Conservation (phyloP, 2,888 invertebrate genomes). For the Chrysolina haemoptera region DNA sequence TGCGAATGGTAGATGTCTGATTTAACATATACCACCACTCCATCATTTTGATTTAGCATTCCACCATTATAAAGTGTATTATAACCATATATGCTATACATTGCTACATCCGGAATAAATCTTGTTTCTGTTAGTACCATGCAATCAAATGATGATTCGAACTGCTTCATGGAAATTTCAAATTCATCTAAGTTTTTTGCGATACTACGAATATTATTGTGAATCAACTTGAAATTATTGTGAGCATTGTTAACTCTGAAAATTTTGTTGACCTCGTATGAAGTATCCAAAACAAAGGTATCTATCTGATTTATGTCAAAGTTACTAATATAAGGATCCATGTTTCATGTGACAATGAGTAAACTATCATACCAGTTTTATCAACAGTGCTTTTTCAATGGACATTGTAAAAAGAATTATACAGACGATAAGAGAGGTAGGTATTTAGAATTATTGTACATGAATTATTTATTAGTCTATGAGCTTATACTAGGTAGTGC, state of each 20-base stretch:
- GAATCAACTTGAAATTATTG: slow-evolving; percentile 18
- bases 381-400: not conserved
- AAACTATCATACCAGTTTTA: not conserved
- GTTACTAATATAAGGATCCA: not conserved
- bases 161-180: slow-evolving; percentile 4
- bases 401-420: not conserved
- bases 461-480: not conserved
- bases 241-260: slow-evolving; percentile 3
- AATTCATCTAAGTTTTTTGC: slow-evolving; percentile 23
- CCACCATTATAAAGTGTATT: slow-evolving; percentile 17
- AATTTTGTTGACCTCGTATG: slow-evolving; percentile 2
- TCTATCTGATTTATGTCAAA: slow-evolving; percentile 20
- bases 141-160: slow-evolving; percentile 7
- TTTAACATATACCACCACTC: slow-evolving; percentile 10
- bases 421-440: too few relatives aligned
- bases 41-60: slow-evolving; percentile 22
- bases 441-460: not conserved
- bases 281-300: slow-evolving; percentile 10
- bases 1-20: slow-evolving; percentile 7
- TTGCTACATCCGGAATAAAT: not conserved
- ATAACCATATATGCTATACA: slow-evolving; percentile 9
- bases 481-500: slow-evolving; percentile 7
- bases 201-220: slow-evolving; percentile 23
- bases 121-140: slow-evolving; percentile 22
- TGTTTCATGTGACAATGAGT: not conserved